Evolutionary conservation across 1,140 invertebrate species (phyloP).

Genomic region (Heterodera carotae): DNA sequence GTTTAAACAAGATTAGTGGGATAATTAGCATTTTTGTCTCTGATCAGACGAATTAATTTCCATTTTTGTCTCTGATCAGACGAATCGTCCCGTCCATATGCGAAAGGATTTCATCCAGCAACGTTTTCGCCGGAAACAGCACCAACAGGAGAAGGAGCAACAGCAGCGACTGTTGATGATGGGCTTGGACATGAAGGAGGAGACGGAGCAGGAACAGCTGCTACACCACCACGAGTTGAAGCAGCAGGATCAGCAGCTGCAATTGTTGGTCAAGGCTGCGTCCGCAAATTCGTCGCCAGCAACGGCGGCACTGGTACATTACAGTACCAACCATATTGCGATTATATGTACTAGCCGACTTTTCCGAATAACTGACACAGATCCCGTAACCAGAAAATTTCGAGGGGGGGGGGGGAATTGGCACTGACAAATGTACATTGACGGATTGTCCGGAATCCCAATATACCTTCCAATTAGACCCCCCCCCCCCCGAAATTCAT

Average conservation of each 20-base stretch:
- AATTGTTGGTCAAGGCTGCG: not conserved
- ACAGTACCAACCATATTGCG: no score
- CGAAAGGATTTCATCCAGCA: conserved; percentile 63
- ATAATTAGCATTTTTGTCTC: no score
- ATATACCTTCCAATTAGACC: no score
- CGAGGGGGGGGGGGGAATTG: no score
- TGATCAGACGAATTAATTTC: no score
- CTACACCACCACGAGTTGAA: not conserved
- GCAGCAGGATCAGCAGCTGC: conserved; percentile 6
- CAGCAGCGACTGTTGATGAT: conserved; percentile 19
- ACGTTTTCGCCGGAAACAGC: conserved; percentile 57
- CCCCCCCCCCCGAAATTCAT: no score
- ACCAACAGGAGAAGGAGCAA: conserved; percentile 22
- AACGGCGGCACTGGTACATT: not conserved
- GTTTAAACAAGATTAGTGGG: no score
- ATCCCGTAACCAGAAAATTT: no score
- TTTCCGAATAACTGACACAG: no score
- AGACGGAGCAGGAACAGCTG: not conserved
- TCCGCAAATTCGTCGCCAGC: not conserved
- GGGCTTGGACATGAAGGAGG: conserved; percentile 1
- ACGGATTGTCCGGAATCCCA: no score
- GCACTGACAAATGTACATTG: no score
- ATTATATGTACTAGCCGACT: no score
- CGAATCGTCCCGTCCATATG: conserved; percentile 63
- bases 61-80: conserved; percentile 40